Conservation (phyloP, 2,797 vertebrate genomes). For the Staurois parvus region DNA sequence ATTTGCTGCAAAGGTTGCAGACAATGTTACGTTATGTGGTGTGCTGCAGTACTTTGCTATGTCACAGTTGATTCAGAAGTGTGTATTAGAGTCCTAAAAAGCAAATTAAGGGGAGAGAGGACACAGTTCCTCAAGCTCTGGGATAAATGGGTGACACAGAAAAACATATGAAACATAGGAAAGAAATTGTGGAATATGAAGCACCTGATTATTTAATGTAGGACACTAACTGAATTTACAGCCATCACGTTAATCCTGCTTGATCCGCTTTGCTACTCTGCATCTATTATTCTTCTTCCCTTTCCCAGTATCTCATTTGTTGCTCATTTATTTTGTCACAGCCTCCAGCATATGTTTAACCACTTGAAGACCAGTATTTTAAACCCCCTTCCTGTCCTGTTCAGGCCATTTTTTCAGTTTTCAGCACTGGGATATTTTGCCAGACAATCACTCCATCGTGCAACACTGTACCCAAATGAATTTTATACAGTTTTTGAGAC, state of each 20-base stretch:
- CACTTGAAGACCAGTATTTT: no score
- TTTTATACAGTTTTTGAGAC: no score
- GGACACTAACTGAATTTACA: conserved; percentile 9
- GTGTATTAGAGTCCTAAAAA: no score
- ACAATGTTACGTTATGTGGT: no score
- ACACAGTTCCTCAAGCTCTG: neutral
- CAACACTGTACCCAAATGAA: no score
- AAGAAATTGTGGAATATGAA: neutral
- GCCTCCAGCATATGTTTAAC: neutral
- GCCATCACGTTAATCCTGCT: conserved; percentile 13
- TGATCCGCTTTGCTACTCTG: conserved; percentile 5
- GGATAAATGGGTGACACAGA: neutral
- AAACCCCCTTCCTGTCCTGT: no score
- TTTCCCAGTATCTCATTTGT: neutral
- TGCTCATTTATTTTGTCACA: neutral
- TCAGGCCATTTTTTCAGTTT: no score
- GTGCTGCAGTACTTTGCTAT: no score
- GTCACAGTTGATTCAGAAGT: no score
- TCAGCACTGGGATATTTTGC: no score
- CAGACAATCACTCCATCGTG: no score
- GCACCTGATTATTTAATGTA: neutral
- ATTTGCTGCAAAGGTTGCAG: no score
- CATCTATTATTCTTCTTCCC: neutral
- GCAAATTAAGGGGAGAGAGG: neutral
- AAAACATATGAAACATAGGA: neutral